These are phyloP conservation scores for Calliphora vicina DNA, from an alignment of 1,140 invertebrate species.

Conservation along the genomic window DNA sequence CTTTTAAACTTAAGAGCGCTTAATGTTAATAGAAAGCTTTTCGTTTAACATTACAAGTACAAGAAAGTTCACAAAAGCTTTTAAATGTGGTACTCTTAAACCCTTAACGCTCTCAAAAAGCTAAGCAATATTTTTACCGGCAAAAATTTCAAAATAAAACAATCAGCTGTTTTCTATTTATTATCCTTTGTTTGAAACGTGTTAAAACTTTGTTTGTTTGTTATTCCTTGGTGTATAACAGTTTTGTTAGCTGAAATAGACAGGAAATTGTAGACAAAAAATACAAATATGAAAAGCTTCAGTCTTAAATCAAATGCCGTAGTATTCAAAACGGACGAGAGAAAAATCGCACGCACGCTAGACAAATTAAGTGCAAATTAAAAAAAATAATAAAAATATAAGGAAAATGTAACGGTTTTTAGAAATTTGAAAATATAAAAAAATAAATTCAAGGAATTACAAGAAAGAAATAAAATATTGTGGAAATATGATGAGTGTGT, in stretches of 20 bases:
- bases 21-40: no score
- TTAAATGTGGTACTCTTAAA: no score
- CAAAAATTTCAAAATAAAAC: no score
- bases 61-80: no score
- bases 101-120: no score
- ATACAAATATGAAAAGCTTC: not conserved
- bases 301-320: not conserved
- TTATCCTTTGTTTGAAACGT: no score
- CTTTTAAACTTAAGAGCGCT: no score
- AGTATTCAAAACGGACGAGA: not conserved
- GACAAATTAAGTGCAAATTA: not conserved
- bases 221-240: not conserved
- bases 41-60: no score
- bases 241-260: not conserved
- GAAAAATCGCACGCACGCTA: not conserved
- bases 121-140: no score
- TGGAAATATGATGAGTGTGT: not conserved
- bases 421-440: not conserved
- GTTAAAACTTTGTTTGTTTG: not conserved
- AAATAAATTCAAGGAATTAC: not conserved
- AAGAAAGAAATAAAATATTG: not conserved
- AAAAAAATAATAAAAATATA: not conserved
- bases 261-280: no score
- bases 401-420: not conserved
- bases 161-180: not conserved